A percentile compares a stretch with the other conserved stretches of the same genome.
phyloP scores from a whole-genome alignment of 2,888 invertebrate genomes.

The Lithophane socia region DNA sequence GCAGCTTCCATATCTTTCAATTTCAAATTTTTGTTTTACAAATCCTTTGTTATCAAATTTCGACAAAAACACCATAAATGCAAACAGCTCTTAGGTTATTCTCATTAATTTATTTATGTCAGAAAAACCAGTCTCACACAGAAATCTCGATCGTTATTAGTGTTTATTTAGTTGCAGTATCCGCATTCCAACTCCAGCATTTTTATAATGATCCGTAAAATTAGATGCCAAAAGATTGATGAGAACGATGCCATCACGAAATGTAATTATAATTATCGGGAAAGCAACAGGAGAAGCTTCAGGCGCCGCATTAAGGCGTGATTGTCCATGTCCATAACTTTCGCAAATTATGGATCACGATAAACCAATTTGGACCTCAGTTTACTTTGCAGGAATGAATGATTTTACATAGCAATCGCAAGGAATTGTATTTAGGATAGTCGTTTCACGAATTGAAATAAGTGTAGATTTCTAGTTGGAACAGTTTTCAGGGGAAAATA shows the following conservation, averaged over 20 bases:
- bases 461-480: background rate
- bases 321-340: constrained; percentile 56
- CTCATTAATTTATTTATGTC: constrained; percentile 2
- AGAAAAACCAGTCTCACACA: background rate
- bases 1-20: background rate
- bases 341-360: constrained; percentile 62
- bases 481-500: background rate
- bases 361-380: constrained; percentile 56
- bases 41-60: background rate
- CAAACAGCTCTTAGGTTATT: constrained; percentile 1
- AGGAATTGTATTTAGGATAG: constrained; percentile 32
- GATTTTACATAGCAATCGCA: constrained; percentile 40
- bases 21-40: background rate
- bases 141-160: constrained; percentile 16
- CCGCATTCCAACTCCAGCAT: constrained; percentile 34
- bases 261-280: constrained; percentile 55
- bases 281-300: constrained; percentile 49
- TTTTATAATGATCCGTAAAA: constrained; percentile 23
- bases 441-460: constrained; percentile 12
- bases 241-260: constrained; percentile 44
- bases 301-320: constrained; percentile 52
- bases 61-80: constrained; percentile 1
- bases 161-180: constrained; percentile 33
- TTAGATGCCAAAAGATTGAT: constrained; percentile 37
- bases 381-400: constrained; percentile 47